Conservation (phyloP, 2,113 vertebrate species). For the Struthio camelus region DNA sequence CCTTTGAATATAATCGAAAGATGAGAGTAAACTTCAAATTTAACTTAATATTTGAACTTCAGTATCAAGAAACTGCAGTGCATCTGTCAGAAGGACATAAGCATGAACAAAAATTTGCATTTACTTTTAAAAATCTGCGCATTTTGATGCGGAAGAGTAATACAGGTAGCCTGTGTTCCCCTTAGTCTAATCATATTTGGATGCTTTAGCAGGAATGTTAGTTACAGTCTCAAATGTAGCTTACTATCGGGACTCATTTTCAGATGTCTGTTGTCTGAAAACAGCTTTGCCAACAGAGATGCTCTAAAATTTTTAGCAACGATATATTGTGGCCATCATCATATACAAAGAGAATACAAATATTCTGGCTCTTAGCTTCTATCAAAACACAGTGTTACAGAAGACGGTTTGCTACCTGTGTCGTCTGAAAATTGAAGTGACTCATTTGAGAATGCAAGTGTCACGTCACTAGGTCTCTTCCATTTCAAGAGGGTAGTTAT, state of each 20-base stretch:
- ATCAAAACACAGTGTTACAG: neutral
- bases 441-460: neutral
- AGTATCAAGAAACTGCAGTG: neutral
- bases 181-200: neutral
- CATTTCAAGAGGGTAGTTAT: neutral
- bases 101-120: neutral
- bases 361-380: neutral
- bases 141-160: neutral
- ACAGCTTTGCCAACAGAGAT: conserved; percentile 1
- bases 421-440: neutral
- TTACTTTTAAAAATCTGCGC: neutral
- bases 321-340: neutral
- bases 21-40: neutral
- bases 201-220: neutral
- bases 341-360: neutral
- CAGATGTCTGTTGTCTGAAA: neutral
- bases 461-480: neutral
- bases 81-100: neutral
- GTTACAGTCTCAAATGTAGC: neutral
- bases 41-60: neutral
- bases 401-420: neutral
- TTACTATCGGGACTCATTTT: neutral
- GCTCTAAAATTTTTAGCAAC: neutral
- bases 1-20: neutral
- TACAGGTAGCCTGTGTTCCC: neutral